Evolutionary conservation across 2,888 invertebrate genomes (phyloP), one percentile per base, ranked within the genome.

Genomic region (Dione juno): DNA sequence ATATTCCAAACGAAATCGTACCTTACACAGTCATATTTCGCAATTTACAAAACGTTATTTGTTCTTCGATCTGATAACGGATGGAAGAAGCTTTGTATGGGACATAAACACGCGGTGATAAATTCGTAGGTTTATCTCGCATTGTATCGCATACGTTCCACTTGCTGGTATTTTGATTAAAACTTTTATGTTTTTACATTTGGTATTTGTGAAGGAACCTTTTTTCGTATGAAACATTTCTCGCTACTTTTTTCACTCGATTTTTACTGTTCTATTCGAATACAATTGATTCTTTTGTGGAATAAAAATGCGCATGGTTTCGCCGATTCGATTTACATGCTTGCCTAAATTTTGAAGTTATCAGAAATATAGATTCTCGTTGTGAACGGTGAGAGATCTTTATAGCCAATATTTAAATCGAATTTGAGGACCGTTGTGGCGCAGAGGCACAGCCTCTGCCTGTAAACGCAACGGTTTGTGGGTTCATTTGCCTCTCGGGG

Each of bases 21-120:
- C 43, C 41, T 48, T 48, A 59, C 57, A 54, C 65, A 74, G 73
- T 73, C 73, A 77, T 77, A 77, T 76, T 74, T 75, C 67, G 67
- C 69, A 63, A 67, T 72, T 72, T 28, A 28, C 74, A 52, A 69
- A 70, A 48, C 59, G 52, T n/a, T 76, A 64, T 75, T 72, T 72
- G 71, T 70, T 71, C 74, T 72, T 73, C 71, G 66, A 76, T 75
- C 72, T 70, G 75, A 77, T 77, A 74, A 75, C 74, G 69, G 52
- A 76, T 74, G 73, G 73, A 75, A 75, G 73, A 68, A 72, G 74
- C 72, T 75, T 72, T 74, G 72, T 71, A 72, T 67, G 72, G 68
- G 61, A 70, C 69, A 70, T 71, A 70, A 75, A 75, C 71, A 71
- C 71, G 68, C 63, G 68, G 75, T 76, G 70, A 72, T 77, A 75